Conservation (phyloP, 2,797 vertebrate species). For the Sciaenops ocellatus region DNA sequence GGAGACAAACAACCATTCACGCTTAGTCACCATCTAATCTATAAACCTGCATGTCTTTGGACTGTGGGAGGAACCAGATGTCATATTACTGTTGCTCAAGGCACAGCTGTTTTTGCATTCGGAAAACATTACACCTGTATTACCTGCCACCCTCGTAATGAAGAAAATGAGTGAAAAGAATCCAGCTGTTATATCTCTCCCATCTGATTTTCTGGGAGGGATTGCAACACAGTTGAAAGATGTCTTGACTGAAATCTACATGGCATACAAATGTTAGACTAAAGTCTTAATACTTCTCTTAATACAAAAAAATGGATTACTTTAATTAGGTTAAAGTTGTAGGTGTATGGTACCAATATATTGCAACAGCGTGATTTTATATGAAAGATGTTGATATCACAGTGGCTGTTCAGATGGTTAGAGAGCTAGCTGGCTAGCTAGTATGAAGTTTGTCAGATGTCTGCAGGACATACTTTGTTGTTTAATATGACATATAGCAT, state of each 20-base stretch:
- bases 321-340: neutral
- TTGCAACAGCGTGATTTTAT: neutral
- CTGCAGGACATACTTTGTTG: neutral
- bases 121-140: neutral
- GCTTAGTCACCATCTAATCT: too few relatives aligned
- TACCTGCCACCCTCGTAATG: neutral
- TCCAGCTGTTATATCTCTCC: slow-evolving; percentile 13
- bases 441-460: neutral
- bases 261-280: neutral
- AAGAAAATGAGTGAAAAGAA: neutral
- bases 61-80: too few relatives aligned
- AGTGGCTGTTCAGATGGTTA: neutral
- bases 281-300: neutral
- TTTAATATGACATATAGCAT: neutral
- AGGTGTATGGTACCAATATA: neutral
- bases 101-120: neutral
- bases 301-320: neutral
- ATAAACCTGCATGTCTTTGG: too few relatives aligned
- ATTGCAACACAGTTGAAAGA: slow-evolving; percentile 11
- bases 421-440: neutral
- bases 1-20: too few relatives aligned
- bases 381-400: neutral
- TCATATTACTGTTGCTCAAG: neutral
- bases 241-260: slow-evolving; percentile 2
- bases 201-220: slow-evolving; percentile 20